Evolutionary conservation across 1,140 invertebrate genomes (phyloP).

Genomic region (Drosophila rhopaloa): DNA sequence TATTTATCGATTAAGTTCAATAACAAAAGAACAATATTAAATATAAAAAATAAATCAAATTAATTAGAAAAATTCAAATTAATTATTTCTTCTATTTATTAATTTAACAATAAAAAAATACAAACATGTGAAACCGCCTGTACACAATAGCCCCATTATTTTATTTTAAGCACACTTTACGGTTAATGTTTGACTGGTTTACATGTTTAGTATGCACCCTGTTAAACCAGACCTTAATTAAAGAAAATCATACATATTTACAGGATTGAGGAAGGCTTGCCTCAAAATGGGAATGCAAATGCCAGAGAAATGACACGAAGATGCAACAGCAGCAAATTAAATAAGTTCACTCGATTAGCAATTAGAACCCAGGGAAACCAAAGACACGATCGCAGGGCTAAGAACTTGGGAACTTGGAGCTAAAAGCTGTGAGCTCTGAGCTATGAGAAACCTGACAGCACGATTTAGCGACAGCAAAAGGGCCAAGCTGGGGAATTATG

Average conservation of each 20-base stretch:
- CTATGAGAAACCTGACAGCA: conserved; percentile 46
- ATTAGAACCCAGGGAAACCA: conserved; percentile 16
- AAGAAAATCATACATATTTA: no score
- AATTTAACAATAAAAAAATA: no score
- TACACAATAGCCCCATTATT: no score
- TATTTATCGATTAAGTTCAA: no score
- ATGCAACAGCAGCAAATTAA: conserved; percentile 3
- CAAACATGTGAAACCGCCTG: no score
- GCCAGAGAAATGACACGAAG: background rate
- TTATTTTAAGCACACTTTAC: no score
- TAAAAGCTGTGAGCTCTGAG: background rate
- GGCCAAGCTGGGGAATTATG: conserved; percentile 36
- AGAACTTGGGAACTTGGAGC: conserved; percentile 29
- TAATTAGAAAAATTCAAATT: no score
- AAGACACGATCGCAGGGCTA: conserved; percentile 17
- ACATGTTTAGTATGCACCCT: background rate
- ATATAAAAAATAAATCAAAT: no score
- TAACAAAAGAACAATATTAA: no score
- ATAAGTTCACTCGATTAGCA: conserved; percentile 12
- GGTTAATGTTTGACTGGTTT: no score
- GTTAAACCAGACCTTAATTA: background rate
- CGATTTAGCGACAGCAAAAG: conserved; percentile 41
- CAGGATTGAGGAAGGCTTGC: background rate
- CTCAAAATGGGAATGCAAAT: background rate
- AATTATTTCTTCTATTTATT: no score